These are phyloP conservation scores for Centropyge bicolor DNA, from an alignment of 2,797 vertebrate genomes.

Conservation along the genomic window DNA sequence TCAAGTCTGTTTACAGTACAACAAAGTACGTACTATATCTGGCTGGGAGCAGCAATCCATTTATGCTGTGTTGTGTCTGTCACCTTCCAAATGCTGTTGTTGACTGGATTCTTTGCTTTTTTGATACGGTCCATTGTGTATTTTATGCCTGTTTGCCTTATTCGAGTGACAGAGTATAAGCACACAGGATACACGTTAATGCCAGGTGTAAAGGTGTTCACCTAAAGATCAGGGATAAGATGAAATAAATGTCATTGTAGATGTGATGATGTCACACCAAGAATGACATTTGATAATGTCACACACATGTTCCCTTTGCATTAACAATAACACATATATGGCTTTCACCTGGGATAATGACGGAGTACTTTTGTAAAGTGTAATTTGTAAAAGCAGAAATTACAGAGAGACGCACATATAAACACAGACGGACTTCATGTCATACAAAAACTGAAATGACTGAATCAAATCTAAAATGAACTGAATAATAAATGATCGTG, in stretches of 20 bases:
- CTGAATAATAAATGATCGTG: neutral
- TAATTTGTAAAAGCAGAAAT: neutral
- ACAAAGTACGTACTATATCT: conserved; percentile 28
- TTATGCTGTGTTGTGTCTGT: conserved; percentile 21
- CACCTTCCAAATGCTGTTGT: conserved; percentile 1
- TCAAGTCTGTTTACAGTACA: conserved; percentile 16
- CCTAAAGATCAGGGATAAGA: neutral
- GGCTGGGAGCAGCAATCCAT: conserved; percentile 14
- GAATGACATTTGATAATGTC: conserved; percentile 34
- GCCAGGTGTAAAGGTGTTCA: neutral
- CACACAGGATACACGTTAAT: neutral
- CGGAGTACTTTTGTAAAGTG: neutral
- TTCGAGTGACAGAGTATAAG: neutral
- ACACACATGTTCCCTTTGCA: neutral
- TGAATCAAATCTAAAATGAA: neutral
- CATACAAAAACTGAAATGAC: neutral
- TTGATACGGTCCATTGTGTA: neutral
- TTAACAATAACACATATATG: neutral
- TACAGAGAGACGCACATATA: neutral
- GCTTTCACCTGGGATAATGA: neutral
- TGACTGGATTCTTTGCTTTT: conserved; percentile 17
- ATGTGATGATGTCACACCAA: conserved; percentile 1
- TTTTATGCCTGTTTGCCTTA: neutral
- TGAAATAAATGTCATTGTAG: conserved; percentile 16
- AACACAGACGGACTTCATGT: neutral